Evolutionary conservation across 2,888 invertebrate genomes (phyloP), one percentile per base, ranked within the genome.

Genomic region (Thera obeliscata): DNA sequence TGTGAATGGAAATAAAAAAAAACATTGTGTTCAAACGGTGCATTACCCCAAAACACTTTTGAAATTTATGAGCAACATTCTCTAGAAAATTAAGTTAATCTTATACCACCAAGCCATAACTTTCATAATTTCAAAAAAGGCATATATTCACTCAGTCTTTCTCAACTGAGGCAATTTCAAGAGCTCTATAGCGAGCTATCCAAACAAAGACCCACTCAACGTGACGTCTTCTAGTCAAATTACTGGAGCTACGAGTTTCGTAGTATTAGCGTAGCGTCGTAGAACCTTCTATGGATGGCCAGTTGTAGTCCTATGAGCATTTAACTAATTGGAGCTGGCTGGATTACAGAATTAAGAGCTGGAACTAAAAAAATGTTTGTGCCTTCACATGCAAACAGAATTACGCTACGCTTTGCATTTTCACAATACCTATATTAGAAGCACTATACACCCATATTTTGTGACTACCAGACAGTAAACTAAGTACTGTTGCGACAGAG

Each of bases 201-300:
- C 38, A 63, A 65, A 69, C 50, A 66, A 60, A 57, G 60, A 54
- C 50, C 65, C 46, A 22, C 60, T 59, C 55, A 22, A 56, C 62
- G 41, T 54, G 50, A 66, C 49, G 65, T 56, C 62, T 48, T 70
- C 64, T 61, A 61, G 56, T 61, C 63, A 70, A 70, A 67, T 70
- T 70, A 70, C 69, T 59, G 12, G 59, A 49, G 65, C 69, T 62
- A 69, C 65, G 62, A 66, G 62, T 41, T 52, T 46, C 54, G 64
- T 68, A 64, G 68, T 64, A 52, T 33, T 8, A 22, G 5, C 57
- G 57, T 61, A 50, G 56, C 61, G 12, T 54, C 64, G 60, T 61
- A 60, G 62, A 62, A 49, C 33, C 36, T 41, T 66, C 66, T 62
- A 62, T 57, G 61, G 22, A 58, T 46, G 43, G 33, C 33, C 33